These are phyloP conservation scores for Desmodus rotundus DNA, from an alignment of 2,113 vertebrate species.

Conservation along the genomic window DNA sequence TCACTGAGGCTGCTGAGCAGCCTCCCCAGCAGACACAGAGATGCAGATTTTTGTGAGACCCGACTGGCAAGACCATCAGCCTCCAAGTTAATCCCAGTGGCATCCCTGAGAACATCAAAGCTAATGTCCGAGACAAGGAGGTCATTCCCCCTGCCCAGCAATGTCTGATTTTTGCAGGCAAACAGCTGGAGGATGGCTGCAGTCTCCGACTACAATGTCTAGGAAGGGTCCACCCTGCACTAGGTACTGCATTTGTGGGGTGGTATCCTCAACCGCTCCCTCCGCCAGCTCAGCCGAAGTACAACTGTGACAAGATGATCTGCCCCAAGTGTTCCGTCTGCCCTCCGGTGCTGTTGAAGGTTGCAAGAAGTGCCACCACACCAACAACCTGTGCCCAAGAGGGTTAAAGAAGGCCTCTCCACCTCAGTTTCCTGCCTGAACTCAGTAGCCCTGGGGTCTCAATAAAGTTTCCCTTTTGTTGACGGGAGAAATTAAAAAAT, in stretches of 20 bases:
- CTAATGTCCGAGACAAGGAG: background rate
- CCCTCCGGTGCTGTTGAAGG: background rate
- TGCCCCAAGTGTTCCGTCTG: background rate
- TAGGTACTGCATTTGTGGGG: background rate
- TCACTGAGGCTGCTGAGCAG: background rate
- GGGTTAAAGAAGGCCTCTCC: background rate
- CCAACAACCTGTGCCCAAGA: background rate
- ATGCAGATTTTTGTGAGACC: background rate
- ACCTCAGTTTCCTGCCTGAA: background rate
- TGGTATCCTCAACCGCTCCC: background rate
- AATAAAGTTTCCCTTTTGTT: background rate
- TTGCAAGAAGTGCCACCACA: background rate
- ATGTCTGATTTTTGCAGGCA: background rate
- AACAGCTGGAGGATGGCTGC: background rate
- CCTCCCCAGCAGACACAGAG: background rate
- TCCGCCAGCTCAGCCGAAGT: background rate
- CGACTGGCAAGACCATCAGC: background rate
- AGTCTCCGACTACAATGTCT: background rate
- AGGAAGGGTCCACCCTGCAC: background rate
- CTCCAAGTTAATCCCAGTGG: background rate
- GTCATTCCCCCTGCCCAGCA: background rate
- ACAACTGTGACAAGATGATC: background rate
- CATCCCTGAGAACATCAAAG: background rate
- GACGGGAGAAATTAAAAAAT: background rate
- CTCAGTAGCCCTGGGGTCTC: background rate